These are phyloP conservation scores for Lepidothrix coronata DNA, from an alignment of 2,113 vertebrate species.

Conservation along the genomic window DNA sequence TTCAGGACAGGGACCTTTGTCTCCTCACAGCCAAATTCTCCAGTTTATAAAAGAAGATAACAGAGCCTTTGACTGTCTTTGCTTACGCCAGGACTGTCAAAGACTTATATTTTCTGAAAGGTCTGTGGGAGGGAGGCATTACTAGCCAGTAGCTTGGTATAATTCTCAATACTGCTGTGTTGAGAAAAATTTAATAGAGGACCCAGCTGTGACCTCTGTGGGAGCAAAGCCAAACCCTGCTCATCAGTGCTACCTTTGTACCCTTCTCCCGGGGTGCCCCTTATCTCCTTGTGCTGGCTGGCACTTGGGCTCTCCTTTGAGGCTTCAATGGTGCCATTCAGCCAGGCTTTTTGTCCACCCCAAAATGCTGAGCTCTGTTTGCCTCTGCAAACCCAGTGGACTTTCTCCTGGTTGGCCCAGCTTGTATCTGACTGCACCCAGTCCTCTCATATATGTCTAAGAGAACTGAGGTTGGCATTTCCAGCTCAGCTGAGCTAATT, in stretches of 20 bases:
- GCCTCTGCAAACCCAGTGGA: background rate
- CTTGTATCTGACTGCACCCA: background rate
- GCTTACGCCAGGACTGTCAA: background rate
- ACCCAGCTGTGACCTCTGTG: conserved; percentile 46
- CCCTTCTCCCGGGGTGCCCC: background rate
- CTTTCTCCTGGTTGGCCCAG: background rate
- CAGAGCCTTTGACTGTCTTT: conserved; percentile 4
- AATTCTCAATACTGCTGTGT: conserved; percentile 36
- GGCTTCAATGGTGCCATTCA: conserved; percentile 20
- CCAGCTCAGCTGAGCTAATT: background rate
- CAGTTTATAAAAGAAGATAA: background rate
- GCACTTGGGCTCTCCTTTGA: conserved; percentile 51
- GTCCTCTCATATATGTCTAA: background rate
- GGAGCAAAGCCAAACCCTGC: background rate
- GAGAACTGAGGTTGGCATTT: background rate
- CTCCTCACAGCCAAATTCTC: background rate
- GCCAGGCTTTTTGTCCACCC: background rate
- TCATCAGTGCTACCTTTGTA: conserved; percentile 59
- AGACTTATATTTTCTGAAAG: background rate
- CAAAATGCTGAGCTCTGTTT: background rate
- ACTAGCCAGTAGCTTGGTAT: background rate
- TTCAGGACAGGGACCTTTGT: background rate
- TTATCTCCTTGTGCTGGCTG: conserved; percentile 50
- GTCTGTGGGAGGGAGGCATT: background rate
- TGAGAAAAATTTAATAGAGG: conserved; percentile 31